Conservation (phyloP, 2,888 invertebrate genomes). For the Tholera decimalis region DNA sequence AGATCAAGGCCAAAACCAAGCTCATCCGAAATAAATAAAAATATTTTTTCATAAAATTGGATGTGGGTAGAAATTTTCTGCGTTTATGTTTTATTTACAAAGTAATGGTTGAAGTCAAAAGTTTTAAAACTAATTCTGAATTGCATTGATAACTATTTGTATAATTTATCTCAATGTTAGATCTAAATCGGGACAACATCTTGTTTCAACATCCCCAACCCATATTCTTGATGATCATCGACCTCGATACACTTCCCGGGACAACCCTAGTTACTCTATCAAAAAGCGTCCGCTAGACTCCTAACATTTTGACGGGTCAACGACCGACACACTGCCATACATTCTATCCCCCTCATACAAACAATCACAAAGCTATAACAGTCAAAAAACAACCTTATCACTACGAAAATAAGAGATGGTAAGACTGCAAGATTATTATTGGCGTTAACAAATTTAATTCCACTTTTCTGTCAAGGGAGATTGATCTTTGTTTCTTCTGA, state of each 20-base stretch:
- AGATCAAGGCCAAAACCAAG: no score
- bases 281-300: conserved; percentile 76
- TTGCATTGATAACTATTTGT: neutral
- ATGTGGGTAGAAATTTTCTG: no score
- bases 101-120: no score
- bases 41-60: no score
- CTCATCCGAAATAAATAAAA: no score
- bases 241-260: conserved; percentile 67
- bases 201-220: conserved; percentile 51
- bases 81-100: no score
- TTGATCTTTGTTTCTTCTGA: conserved; percentile 43
- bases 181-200: conserved; percentile 8
- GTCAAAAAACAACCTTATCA: conserved; percentile 54
- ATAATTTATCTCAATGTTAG: neutral
- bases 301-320: conserved; percentile 84
- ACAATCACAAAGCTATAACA: conserved; percentile 16
- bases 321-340: conserved; percentile 88
- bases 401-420: conserved; percentile 22
- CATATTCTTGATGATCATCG: conserved; percentile 57
- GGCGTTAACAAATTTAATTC: conserved; percentile 56
- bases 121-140: no score
- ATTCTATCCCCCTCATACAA: conserved; percentile 73
- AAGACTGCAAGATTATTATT: conserved; percentile 17
- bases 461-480: conserved; percentile 54
- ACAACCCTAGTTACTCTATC: conserved; percentile 77